These are phyloP conservation scores for Pangasianodon gigas DNA, from an alignment of 2,113 vertebrate genomes.

Conservation along the genomic window DNA sequence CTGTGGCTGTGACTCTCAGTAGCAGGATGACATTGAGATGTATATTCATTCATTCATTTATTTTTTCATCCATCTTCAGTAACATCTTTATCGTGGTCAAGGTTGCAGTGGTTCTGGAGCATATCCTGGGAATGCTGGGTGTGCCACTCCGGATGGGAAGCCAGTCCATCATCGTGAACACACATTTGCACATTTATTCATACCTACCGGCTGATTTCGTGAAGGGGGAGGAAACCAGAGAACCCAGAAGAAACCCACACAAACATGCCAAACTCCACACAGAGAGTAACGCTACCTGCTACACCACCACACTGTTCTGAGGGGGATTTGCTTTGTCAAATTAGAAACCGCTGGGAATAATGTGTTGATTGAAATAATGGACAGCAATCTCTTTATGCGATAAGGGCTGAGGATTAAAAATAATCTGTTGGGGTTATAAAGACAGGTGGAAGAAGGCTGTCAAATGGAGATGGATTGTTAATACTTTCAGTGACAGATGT, in stretches of 20 bases:
- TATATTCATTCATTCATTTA: not conserved
- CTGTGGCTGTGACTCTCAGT: not conserved
- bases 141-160: not conserved
- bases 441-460: not conserved
- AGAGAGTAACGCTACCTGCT: not conserved
- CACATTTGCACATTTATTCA: not conserved
- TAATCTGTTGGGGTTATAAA: not conserved
- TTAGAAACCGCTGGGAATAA: not conserved
- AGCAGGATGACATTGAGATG: not conserved
- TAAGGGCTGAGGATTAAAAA: not conserved
- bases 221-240: not conserved
- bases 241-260: not conserved
- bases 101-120: not conserved
- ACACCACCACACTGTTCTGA: not conserved
- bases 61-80: not conserved
- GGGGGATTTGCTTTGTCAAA: not conserved
- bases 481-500: not conserved
- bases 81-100: not conserved
- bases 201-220: not conserved
- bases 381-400: not conserved
- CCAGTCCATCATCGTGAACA: not conserved
- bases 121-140: not conserved
- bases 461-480: not conserved
- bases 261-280: not conserved
- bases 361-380: not conserved